Evolutionary conservation across 2,888 invertebrate genomes (phyloP).

Genomic region (Strigamia transsilvanica): DNA sequence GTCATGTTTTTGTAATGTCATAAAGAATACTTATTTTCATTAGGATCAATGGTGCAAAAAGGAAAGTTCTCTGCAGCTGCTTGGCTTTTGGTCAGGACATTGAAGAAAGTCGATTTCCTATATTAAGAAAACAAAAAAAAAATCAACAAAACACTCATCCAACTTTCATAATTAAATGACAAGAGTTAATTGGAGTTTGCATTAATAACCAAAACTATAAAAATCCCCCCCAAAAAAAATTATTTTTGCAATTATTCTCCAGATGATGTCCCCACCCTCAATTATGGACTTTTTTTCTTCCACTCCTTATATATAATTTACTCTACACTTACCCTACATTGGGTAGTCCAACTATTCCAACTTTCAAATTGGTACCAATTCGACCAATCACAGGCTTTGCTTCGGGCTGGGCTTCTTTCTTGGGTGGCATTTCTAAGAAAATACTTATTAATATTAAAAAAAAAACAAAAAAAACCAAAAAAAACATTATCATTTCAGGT

Average conservation of each 20-base stretch:
- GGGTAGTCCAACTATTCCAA: conserved; percentile 89
- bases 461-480: neutral
- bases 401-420: conserved; percentile 78
- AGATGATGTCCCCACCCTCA: conserved; percentile 28
- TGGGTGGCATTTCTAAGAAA: conserved; percentile 68
- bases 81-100: conserved; percentile 96
- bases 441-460: neutral
- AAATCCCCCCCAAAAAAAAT: conserved; percentile 4
- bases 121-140: conserved; percentile 55
- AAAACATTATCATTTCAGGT: neutral
- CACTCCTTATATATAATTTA: conserved; percentile 29
- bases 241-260: conserved; percentile 32
- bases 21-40: conserved; percentile 92
- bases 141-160: neutral
- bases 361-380: conserved; percentile 93
- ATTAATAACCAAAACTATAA: conserved; percentile 48
- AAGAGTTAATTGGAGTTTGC: neutral
- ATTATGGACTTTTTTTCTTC: conserved; percentile 18
- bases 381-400: conserved; percentile 91
- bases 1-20: no score
- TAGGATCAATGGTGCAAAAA: conserved; percentile 99
- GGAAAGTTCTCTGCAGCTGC: conserved; percentile 99
- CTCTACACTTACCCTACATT: conserved; percentile 80
- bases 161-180: neutral
- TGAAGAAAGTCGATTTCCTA: conserved; percentile 97